Base-by-base conservation (phyloP, 2,888 invertebrate species). In the Apodemia hepburni region DNA sequence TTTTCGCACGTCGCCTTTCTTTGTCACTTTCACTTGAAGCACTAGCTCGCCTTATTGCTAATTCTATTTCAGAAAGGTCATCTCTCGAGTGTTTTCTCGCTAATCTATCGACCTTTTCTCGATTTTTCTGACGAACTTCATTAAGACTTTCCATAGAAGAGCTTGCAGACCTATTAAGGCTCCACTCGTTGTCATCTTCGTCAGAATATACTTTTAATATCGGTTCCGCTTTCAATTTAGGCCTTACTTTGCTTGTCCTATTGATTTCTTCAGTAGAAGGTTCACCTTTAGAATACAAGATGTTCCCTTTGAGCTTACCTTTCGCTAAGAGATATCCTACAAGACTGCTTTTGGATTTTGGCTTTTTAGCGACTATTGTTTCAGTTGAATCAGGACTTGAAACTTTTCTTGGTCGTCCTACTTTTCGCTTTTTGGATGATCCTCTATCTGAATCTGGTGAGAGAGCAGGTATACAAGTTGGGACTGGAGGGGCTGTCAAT, bases 351-450 rank as follows among this genome's bases (percentile, higher is more conserved):
- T 94, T 94, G n/a, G 93, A 93, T 75, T 95, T 95, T 0, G 95
- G 95, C 78, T 96, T 96, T 77, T 97, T 97, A 3, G 96, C 95
- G 0, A 96, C 96, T 61, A 96, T 96, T 0, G 96, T 96, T 83
- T 97, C 96, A 0, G 96, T 96, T 0, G 94, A 93, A 68, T 93
- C 93, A 5, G 92, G 92, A 64, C 92, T 93, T 62, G 94, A 93
- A 12, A 95, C 91, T 76, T 96, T 96, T 69, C 95, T 94, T 0
- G 97, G 97, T 69, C 96, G 91, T 0, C 96, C 96, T 0, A 96
- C 96, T 88, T 97, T 97, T 11, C 97, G 93, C 78, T 97, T 97
- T 73, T 96, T 95, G 0, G 95, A 94, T 0, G 94, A 93, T 1
- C 91, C 89, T 71, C 90, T 78, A 62, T 92, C 91, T 1, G 92